A percentile compares a stretch with the other conserved stretches of the same genome.
Conservation (phyloP, 1,140 invertebrate genomes). For the Pseudomyrmex flavicornis region DNA sequence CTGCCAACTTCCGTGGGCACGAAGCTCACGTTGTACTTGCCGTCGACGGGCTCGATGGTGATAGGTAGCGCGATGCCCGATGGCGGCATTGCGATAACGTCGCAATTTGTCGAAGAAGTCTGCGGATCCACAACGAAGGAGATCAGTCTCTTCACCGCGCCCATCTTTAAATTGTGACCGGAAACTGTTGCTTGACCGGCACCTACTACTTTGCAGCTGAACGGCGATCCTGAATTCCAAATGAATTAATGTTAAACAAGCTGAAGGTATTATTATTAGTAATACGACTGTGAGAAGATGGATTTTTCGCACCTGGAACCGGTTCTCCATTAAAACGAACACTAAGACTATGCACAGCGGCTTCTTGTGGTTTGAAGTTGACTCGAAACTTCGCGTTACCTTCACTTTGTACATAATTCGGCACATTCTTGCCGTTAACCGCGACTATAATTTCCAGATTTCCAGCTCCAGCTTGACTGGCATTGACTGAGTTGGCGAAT, state of each 20-base stretch:
- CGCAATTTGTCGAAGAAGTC: conserved; percentile 84
- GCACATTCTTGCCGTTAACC: conserved; percentile 98
- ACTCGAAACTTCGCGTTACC: conserved; percentile 98
- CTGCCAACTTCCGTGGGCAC: conserved; percentile 94
- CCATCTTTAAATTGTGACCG: conserved; percentile 88
- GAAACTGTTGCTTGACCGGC: conserved; percentile 87
- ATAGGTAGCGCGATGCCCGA: conserved; percentile 91
- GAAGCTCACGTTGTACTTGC: conserved; percentile 91
- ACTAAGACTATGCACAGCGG: conserved; percentile 94
- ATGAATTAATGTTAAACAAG: neutral
- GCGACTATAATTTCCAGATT: conserved; percentile 99
- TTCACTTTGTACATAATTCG: conserved; percentile 99
- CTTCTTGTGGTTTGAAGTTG: conserved; percentile 98
- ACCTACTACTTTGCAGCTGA: conserved; percentile 92
- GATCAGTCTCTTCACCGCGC: conserved; percentile 87
- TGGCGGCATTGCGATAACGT: conserved; percentile 91
- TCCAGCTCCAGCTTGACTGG: conserved; percentile 94
- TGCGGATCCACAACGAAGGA: conserved; percentile 88
- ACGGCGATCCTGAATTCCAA: conserved; percentile 91
- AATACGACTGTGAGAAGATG: neutral
- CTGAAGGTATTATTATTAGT: neutral
- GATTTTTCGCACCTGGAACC: conserved; percentile 89
- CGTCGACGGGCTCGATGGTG: conserved; percentile 87
- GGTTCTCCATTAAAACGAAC: conserved; percentile 98
- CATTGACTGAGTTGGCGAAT: conserved; percentile 88